Evolutionary conservation across 2,888 invertebrate genomes (phyloP), one percentile per base, ranked within the genome.

Genomic region (Aspidapion aeneum): DNA sequence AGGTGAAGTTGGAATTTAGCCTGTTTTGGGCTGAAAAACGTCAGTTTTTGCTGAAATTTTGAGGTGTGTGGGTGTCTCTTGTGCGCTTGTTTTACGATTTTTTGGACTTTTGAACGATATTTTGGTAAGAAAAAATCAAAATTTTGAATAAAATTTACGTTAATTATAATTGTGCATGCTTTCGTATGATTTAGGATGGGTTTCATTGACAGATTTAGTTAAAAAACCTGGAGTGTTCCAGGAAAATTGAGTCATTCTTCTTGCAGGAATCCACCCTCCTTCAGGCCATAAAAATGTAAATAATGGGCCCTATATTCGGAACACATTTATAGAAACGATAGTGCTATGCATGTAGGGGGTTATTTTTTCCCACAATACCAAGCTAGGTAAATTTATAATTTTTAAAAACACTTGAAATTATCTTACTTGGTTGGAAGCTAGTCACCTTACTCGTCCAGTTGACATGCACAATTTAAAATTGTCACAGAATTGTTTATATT

Each of bases 1-100:
- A 66, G 21, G 61, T n/a, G 55, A 35, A 55, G 20, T 49, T 61
- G 35, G 62, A 51, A 62, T 64, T 59, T 78, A 74, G 68, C 69
- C 71, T 76, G 76, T 77, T 70, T 35, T 35, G 35, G 12, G 35
- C n/a, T n/a, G 12, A 35, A 35, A 35, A 35, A 35, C 12, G 12
- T 35, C 35, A 35, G 35, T 35, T 35, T 35, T 70, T 64, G 71
- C 67, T 69, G 62, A 70, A 73, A 50, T 72, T 69, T 67, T 61
- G 68, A 61, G 61, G 74, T 72, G 76, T 69, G 75, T 75, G 74
- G 77, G 75, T 77, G 75, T 71, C 72, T 3, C 74, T 73, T 73
- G 61, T 66, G 66, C 71, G 69, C 70, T 68, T 60, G 59, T 67
- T 63, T 65, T 60, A 58, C 67, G 63, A 65, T 71, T 68, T 66